Evolutionary conservation across 92 coral and sea anemone genomes (phyloP).

Genomic region (Metridium senile): DNA sequence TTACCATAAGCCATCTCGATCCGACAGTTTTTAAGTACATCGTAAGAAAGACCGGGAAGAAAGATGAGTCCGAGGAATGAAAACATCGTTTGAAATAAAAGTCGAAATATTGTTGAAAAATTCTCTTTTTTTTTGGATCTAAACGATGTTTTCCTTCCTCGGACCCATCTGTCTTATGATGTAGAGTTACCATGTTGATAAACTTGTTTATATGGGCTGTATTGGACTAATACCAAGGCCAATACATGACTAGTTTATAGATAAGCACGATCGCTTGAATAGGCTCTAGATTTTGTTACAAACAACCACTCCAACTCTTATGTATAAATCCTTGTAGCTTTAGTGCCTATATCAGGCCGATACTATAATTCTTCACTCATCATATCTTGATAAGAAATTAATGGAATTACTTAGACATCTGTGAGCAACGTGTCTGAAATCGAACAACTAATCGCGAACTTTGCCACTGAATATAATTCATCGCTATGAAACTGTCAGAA

Average conservation of each 20-base stretch:
- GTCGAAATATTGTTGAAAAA: no score
- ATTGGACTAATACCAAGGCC: background rate
- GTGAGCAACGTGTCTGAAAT: background rate
- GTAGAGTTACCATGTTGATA: background rate
- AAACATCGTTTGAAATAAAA: no score
- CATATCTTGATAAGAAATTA: background rate
- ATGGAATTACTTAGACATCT: background rate
- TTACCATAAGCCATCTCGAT: no score
- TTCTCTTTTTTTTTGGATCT: no score
- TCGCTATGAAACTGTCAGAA: background rate
- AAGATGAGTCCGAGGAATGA: no score
- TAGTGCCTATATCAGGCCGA: background rate
- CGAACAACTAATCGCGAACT: background rate
- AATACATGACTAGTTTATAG: background rate
- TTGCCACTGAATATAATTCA: background rate
- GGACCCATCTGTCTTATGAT: no score
- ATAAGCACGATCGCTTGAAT: background rate
- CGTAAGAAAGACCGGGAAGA: no score
- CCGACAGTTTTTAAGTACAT: no score
- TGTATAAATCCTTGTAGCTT: constrained; percentile 3
- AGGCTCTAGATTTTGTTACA: background rate
- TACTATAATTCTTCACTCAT: background rate
- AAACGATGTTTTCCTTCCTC: no score
- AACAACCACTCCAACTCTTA: constrained; percentile 2
- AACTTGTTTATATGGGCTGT: background rate